Evolutionary conservation across 2,797 vertebrate genomes (phyloP), one percentile per base, ranked within the genome.

Genomic region (Corythornis leucogaster): DNA sequence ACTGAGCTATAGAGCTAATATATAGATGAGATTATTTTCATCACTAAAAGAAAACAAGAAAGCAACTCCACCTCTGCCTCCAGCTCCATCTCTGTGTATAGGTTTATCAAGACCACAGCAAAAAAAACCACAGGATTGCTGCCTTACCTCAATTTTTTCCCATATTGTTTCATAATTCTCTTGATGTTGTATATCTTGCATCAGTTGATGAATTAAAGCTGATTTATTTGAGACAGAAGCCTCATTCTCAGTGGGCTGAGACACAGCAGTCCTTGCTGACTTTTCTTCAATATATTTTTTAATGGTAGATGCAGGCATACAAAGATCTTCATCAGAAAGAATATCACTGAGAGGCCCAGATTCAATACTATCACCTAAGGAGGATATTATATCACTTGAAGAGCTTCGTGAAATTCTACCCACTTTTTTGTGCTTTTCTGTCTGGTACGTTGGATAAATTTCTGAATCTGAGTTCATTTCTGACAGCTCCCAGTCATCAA

Each of bases 401-500:
- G 99, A 99, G 89, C 98, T 98, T 77, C 98, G 98, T 80, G 98
- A 99, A 78, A 98, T 96, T 80, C 98, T 98, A 25, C 98, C 97
- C 55, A 93, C 80, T 66, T 97, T 97, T 53, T 97, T 98, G 85
- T 97, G 97, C 61, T 97, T 97, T 94, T 96, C 97, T 80, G 90
- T 92, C n/a, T 96, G 98, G 61, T 95, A 97, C 2, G 84, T 92
- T 19, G 97, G 97, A 85, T 97, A 98, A 51, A 96, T 97, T 64
- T 99, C 99, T 97, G 98, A 99, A 94, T 99, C 99, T 3, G 98
- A 97, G 92, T 98, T 99, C 94, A 98, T 98, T 97, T 99, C 99
- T 6, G 98, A 99, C 80, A 99, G 93, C 43, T 99, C 99, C 99
- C 99, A 99, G 95, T 99, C 99, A 80, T 99, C 99, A 61, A 99